Base-by-base conservation (phyloP, 2,888 invertebrate genomes). In the Allolobophora icterica region DNA sequence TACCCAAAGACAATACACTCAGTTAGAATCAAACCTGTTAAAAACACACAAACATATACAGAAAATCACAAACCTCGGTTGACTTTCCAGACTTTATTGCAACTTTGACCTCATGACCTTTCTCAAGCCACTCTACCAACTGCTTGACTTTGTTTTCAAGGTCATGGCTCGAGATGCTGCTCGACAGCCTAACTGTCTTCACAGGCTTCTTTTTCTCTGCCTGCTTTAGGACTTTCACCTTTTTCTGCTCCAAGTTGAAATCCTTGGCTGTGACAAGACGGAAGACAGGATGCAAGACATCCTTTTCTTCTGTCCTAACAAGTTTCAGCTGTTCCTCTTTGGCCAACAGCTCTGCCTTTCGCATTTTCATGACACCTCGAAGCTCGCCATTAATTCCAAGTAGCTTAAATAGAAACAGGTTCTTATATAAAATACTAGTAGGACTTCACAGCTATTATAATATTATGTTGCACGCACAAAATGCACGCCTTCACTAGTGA, bases 161-260 rank as follows among this genome's bases (percentile, higher is more conserved):
- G n/a, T 71, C 71, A 71, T 71, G 71, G 71, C 71, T 71, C n/a
- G 71, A 71, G 71, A 71, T 71, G n/a, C n/a, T n/a, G 71, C 71
- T 71, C 8, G 71, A 71, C 1, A 71, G 30, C n/a, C n/a, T n/a
- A 71, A 71, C 71, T n/a, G 30, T 71, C 8, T 71, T 71, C 11
- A 8, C 71, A 0, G 71, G 71, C 8, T 71, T 71, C n/a, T 30
- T 71, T 71, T 71, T 71, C 71, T 71, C 71, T 71, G 71, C 71
- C 71, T 71, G 71, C 30, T 71, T 71, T n/a, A n/a, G 0, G 71
- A 6, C n/a, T 71, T 71, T 71, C 71, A 71, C n/a, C 71, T 17
- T 30, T 5, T 71, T 71, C n/a, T 71, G 71, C 8, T 71, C 71
- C 71, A 71, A n/a, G 71, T n/a, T 71, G 71, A 71, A 71, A 8